phyloP scores from a whole-genome alignment of 2,797 vertebrate genomes.

The Alexandromys oeconomus region DNA sequence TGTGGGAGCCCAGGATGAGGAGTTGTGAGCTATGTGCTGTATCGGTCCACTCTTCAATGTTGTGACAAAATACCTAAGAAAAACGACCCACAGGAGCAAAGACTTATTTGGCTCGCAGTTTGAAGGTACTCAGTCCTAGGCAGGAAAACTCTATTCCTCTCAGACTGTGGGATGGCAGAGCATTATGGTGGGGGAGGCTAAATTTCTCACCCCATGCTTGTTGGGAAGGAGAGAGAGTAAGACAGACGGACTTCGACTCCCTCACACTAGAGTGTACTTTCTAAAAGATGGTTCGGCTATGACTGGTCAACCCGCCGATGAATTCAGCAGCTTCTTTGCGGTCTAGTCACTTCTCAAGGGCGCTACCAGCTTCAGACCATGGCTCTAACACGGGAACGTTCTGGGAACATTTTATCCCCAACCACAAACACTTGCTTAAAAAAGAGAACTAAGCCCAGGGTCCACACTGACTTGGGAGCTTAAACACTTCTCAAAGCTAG shows the following conservation, averaged over 20 bases:
- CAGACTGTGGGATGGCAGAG: not conserved
- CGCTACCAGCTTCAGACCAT: not conserved
- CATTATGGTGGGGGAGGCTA: too few relatives aligned
- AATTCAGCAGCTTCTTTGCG: not conserved
- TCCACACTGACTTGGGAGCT: not conserved
- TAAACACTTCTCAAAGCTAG: not conserved
- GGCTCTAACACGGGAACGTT: not conserved
- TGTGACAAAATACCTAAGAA: not conserved
- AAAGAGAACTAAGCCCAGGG: fast-evolving
- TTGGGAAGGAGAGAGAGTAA: not conserved
- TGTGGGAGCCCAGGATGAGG: not conserved
- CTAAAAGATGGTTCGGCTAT: not conserved
- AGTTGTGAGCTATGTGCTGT: not conserved
- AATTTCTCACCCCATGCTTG: not conserved
- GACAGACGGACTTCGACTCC: not conserved
- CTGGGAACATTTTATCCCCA: not conserved
- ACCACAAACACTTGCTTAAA: not conserved
- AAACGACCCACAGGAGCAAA: not conserved
- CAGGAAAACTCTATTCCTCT: not conserved
- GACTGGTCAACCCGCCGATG: not conserved
- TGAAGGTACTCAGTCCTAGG: too few relatives aligned
- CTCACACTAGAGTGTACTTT: not conserved
- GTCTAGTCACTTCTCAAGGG: not conserved
- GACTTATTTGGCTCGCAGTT: not conserved
- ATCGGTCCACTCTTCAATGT: not conserved